Evolutionary conservation across 2,113 vertebrate genomes (phyloP).

Genomic region (Carassius carassius): DNA sequence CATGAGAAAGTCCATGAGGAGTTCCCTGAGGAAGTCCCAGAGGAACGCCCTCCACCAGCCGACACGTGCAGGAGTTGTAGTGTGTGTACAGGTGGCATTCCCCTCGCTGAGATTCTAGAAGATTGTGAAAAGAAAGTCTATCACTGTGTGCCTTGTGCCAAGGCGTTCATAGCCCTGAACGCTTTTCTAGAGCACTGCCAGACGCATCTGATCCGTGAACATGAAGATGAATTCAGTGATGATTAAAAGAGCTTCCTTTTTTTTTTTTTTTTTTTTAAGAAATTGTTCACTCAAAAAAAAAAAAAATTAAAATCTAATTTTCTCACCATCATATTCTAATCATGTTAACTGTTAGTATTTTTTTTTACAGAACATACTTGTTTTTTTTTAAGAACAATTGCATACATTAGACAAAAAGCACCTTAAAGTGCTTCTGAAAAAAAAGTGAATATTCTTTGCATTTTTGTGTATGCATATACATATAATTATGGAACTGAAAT

Average conservation of each 20-base stretch:
- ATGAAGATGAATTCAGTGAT: constrained; percentile 47
- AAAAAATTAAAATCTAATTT: not conserved
- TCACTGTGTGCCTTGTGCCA: constrained; percentile 76
- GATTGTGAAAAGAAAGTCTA: constrained; percentile 63
- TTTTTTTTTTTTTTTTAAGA: not conserved
- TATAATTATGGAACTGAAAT: not conserved
- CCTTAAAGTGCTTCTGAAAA: not conserved
- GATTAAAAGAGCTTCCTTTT: not conserved
- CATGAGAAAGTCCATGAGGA: constrained; percentile 50
- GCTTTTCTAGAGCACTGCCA: constrained; percentile 76
- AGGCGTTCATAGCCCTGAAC: constrained; percentile 67
- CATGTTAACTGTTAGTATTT: not conserved
- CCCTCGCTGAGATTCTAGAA: constrained; percentile 51
- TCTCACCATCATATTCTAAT: not conserved
- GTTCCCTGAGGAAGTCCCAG: not conserved
- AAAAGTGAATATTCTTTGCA: not conserved
- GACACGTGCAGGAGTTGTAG: constrained; percentile 61
- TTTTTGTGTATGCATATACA: not conserved
- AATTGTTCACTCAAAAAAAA: not conserved
- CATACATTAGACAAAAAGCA: not conserved
- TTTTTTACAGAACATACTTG: not conserved
- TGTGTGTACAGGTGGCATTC: constrained; percentile 68
- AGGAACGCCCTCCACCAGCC: not conserved
- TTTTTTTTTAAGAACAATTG: not conserved
- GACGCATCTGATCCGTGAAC: constrained; percentile 66